Evolutionary conservation across 2,113 vertebrate genomes (phyloP), one percentile per base, ranked within the genome.

Genomic region (Chaenocephalus aceratus): DNA sequence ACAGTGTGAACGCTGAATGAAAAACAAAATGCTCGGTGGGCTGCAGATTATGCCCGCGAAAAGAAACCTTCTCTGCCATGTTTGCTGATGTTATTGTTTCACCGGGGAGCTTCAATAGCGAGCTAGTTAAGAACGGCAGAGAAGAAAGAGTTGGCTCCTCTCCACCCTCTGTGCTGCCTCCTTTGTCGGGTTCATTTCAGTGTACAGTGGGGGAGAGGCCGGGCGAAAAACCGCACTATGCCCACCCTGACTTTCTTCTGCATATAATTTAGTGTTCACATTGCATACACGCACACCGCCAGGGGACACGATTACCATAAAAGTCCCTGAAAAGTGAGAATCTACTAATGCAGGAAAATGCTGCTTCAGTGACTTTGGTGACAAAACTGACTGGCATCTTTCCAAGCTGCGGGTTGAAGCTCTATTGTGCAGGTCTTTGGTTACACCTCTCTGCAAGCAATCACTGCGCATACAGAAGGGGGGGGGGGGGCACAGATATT

Each of bases 401-500:
- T 85, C 70, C 79, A 77, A 84, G 78, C 59, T 74, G 65, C 53
- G 80, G 81, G 60, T 30, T 0, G 9, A 75, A 46, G 75, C 45
- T 63, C 67, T 68, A 77, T 36, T 21, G 72, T 68, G 77, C 78
- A 86, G 59, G 73, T 88, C 90, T 92, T 91, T 88, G 85, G 86
- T 89, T 63, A 30, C n/a, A 65, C 65, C 60, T 66, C 74, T 75
- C 82, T 89, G 90, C 90, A 90, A 87, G 90, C 83, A 91, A 87
- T 59, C 77, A 46, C 72, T 75, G 74, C 61, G 63, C 72, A 83
- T 56, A 59, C 26, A 77, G 36, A 60, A 52, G 49, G 2, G 26
- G 2, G 26, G n/a, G 26, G 52, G 41, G 56, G 53, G 48, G 58
- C 72, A 68, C 16, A 56, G 13, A 26, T 68, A 75, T 51, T 76